A percentile compares a stretch with the other conserved stretches of the same genome.
Evolutionary conservation across 1,140 invertebrate genomes (phyloP).

Genomic region (Drosophila sechellia): DNA sequence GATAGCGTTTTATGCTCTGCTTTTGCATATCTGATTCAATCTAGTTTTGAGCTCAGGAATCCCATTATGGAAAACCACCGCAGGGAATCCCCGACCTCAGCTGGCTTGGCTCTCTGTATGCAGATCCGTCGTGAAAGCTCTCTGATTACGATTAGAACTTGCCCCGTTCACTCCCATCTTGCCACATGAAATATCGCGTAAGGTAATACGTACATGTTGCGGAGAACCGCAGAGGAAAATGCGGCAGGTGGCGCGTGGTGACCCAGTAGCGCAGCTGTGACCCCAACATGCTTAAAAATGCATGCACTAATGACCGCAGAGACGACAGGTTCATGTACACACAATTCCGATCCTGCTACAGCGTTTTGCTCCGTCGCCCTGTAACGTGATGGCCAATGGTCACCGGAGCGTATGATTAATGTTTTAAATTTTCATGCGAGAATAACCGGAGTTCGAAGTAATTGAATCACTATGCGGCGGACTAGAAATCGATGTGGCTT

Average conservation of each 20-base stretch:
- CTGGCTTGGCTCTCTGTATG: background rate
- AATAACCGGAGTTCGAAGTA: background rate
- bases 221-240: conserved; percentile 2
- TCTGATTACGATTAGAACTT: conserved; percentile 3
- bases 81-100: conserved; percentile 16
- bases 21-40: conserved; percentile 20
- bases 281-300: conserved; percentile 42
- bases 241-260: conserved; percentile 6
- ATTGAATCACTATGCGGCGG: background rate
- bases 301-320: conserved; percentile 46
- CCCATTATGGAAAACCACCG: background rate
- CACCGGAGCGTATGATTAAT: conserved; percentile 39
- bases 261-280: conserved; percentile 13
- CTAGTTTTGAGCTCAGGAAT: conserved; percentile 12
- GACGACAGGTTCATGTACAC: conserved; percentile 41
- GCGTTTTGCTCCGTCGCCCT: background rate
- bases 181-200: background rate
- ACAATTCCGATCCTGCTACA: conserved; percentile 16
- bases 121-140: background rate
- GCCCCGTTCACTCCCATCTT: background rate
- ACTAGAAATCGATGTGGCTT: conserved; percentile 23
- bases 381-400: background rate
- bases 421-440: conserved; percentile 32
- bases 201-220: conserved; percentile 23
- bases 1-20: conserved; percentile 11